These are phyloP conservation scores for Cataglyphis albicans DNA, from an alignment of 2,888 invertebrate species.

Conservation along the genomic window DNA sequence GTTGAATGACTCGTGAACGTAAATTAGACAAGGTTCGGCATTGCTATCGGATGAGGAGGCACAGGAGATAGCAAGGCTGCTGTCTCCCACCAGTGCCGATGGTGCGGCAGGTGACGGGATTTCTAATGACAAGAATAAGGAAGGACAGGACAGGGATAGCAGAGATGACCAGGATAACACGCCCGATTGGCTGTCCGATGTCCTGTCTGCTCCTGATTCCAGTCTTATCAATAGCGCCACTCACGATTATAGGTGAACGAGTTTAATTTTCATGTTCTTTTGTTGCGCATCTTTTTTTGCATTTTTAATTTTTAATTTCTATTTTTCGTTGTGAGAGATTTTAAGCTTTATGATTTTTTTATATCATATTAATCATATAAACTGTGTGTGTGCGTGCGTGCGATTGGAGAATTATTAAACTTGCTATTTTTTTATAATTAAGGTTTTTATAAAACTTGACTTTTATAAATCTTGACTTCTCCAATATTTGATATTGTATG, in stretches of 20 bases:
- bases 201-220: conserved; percentile 87
- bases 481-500: neutral
- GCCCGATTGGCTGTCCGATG: conserved; percentile 88
- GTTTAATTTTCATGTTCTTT: conserved; percentile 67
- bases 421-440: neutral
- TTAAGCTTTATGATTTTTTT: neutral
- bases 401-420: conserved; percentile 6
- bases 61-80: conserved; percentile 93
- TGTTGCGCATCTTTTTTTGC: conserved; percentile 64
- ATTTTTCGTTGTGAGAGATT: neutral
- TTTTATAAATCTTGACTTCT: neutral
- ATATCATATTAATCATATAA: conserved; percentile 2
- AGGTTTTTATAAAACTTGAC: neutral
- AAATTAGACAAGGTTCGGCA: conserved; percentile 90
- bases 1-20: conserved; percentile 73
- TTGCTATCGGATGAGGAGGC: conserved; percentile 96
- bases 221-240: conserved; percentile 84
- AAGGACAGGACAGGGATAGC: conserved; percentile 86
- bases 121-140: conserved; percentile 85
- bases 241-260: conserved; percentile 84
- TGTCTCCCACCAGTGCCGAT: conserved; percentile 87
- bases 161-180: conserved; percentile 82
- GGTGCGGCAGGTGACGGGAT: conserved; percentile 77
- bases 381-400: too few relatives aligned
- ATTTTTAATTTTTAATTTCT: conserved; percentile 61